Base-by-base conservation (phyloP, 2,113 vertebrate species). In the Python bivittatus region DNA sequence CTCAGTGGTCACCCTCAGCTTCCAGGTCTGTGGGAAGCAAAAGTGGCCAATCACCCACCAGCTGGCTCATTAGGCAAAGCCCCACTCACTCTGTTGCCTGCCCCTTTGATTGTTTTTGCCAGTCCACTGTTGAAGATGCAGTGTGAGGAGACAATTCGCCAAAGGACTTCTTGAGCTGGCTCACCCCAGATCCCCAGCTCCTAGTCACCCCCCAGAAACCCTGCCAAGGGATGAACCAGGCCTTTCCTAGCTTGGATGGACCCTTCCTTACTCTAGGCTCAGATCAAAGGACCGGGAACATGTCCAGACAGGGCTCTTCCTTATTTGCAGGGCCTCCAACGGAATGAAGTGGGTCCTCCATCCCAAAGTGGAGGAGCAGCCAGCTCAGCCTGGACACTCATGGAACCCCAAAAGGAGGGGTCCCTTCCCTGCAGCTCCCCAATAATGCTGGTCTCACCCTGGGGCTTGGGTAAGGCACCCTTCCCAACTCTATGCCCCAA, bases 1-100 rank as follows among this genome's bases (percentile, higher is more conserved):
- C 42, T 96, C 94, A 27, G 94, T 93, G 92, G 94, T 94, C 52
- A 96, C 96, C 84, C 95, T 86, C 84, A 97, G 91, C 84, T 95
- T 95, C 96, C 97, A 97, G 90, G 94, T 97, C 97, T 97, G 91
- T 44, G 27, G 29, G 20, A 54, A 87, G 15, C 11, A 33, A 91
- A 0, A 44, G 58, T 5, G 91, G 83, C 42, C 17, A 90, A n/a
- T 79, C 68, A 79, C n/a, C n/a, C 1, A 15, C 68, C n/a, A 8
- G 68, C 68, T 38, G 33, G 8, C n/a, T 17, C 20, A 17, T 7
- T 2, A 9, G 68, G 33, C 10, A 15, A 23, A 86, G 52, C 17
- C 13, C 6, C 1, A 0, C n/a, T 12, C 52, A 0, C 22, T 25
- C 25, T 44, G 48, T 42, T 60, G 57, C 83, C 79, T 68, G 57